Evolutionary conservation across 2,113 vertebrate species (phyloP), one percentile per base, ranked within the genome.

Genomic region (Bolborhynchus lineola): DNA sequence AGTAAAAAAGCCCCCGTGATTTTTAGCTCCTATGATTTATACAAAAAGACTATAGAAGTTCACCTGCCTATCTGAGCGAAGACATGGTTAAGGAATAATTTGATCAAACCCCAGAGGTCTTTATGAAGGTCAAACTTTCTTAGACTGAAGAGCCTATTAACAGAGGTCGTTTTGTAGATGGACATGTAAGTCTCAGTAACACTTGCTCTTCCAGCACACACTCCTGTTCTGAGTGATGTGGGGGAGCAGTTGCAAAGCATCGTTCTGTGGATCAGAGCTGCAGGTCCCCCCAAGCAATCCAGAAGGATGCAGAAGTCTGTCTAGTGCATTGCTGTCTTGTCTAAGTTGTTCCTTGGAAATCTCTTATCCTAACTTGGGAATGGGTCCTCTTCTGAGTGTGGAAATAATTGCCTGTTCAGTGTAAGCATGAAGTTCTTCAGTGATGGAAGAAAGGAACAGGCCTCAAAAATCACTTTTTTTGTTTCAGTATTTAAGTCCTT

Each of bases 261-360:
- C 47, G 37, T 13, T 46, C 28, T 0, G 0, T 11, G 9, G 26
- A 6, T n/a, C 25, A 41, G 78, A 55, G 11, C 46, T 77, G 55
- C 39, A 1, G 5, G 33, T n/a, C 10, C 21, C 50, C 26, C 0
- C 1, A 11, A 16, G 26, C 52, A n/a, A 35, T 55, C 53, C 79
- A 24, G 41, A 62, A 44, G 62, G 62, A 11, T 21, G 28, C 65
- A 87, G 71, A 57, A 63, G 47, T 35, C 42, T 29, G 33, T 35
- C 59, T 29, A 31, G 78, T 1, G 1, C 18, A 31, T 64, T 1
- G 0, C 33, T 0, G 0, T 19, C 53, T 46, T 2, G 1, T 19
- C 47, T 25, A 26, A 49, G 72, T 24, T 1, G 1, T 28, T 83
- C 47, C 29, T 25, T 23, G 7, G 42, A 64, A 64, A n/a, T 29